A percentile compares a stretch with the other conserved stretches of the same genome.
These are phyloP conservation scores for Protodeltote pygarga DNA, from an alignment of 2,888 invertebrate genomes.

Conservation along the genomic window DNA sequence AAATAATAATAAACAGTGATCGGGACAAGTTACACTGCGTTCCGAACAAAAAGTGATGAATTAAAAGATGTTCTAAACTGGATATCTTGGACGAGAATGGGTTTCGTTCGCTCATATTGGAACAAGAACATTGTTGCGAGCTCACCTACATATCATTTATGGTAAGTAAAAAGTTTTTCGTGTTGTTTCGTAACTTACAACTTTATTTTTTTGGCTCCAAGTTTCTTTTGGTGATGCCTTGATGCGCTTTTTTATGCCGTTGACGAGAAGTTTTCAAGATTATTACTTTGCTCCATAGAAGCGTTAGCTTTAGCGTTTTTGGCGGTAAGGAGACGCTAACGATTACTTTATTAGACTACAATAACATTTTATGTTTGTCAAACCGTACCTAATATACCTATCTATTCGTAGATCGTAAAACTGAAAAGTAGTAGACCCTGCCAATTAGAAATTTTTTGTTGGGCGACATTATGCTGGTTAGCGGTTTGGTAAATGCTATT, in stretches of 20 bases:
- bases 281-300: conserved; percentile 20
- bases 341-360: too few relatives aligned
- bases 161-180: conserved; percentile 83
- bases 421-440: too few relatives aligned
- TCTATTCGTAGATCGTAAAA: too few relatives aligned
- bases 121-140: conserved; percentile 72
- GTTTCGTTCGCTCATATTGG: conserved; percentile 65
- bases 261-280: conserved; percentile 12
- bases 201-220: conserved; percentile 55
- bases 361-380: conserved; percentile 39
- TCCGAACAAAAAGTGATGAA: conserved; percentile 75
- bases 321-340: too few relatives aligned
- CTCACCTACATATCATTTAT: conserved; percentile 84
- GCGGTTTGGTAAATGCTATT: too few relatives aligned
- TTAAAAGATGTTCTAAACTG: conserved; percentile 80
- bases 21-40: conserved; percentile 70
- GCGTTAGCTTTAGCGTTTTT: conserved; percentile 26
- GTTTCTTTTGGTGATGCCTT: conserved; percentile 42
- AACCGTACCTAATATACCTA: conserved; percentile 35
- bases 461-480: too few relatives aligned
- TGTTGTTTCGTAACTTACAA: conserved; percentile 78
- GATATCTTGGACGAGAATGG: conserved; percentile 78
- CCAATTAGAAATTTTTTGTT: too few relatives aligned
- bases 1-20: conserved; percentile 83
- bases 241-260: conserved; percentile 53